Conservation (phyloP, 2,113 vertebrate genomes). For the Hucho hucho region DNA sequence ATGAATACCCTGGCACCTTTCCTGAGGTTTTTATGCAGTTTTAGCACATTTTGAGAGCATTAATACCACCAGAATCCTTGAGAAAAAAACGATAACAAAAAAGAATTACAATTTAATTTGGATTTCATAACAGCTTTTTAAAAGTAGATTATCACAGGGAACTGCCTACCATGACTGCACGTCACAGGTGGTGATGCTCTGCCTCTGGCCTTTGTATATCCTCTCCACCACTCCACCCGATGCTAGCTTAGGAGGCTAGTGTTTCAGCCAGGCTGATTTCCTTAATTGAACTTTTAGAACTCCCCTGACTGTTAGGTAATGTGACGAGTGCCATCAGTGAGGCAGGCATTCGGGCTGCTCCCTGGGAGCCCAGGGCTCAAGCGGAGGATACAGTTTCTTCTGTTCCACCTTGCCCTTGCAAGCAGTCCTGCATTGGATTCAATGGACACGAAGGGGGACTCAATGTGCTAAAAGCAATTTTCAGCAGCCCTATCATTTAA, state of each 20-base stretch:
- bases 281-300: constrained; percentile 53
- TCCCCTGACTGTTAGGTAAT: constrained; percentile 45
- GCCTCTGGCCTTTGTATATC: constrained; percentile 10
- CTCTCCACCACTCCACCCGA: constrained; percentile 30
- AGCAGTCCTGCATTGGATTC: constrained; percentile 27
- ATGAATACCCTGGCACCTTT: too few relatives aligned
- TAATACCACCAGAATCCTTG: too few relatives aligned
- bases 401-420: constrained; percentile 48
- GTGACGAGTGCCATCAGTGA: constrained; percentile 38
- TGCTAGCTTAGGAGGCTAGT: constrained; percentile 27
- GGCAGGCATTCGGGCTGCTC: constrained; percentile 26
- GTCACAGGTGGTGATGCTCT: constrained; percentile 1
- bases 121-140: too few relatives aligned
- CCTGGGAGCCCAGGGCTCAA: constrained; percentile 35
- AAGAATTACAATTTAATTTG: too few relatives aligned
- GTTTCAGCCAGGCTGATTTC: constrained; percentile 58
- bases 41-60: too few relatives aligned
- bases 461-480: constrained; percentile 46
- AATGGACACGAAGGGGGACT: constrained; percentile 34
- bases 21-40: too few relatives aligned
- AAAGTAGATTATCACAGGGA: too few relatives aligned
- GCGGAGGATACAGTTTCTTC: constrained; percentile 58
- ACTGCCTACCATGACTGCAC: too few relatives aligned
- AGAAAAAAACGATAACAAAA: too few relatives aligned
- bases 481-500: constrained; percentile 55